Base-by-base conservation (phyloP, 2,888 invertebrate species). In the Synergus laeviventris region DNA sequence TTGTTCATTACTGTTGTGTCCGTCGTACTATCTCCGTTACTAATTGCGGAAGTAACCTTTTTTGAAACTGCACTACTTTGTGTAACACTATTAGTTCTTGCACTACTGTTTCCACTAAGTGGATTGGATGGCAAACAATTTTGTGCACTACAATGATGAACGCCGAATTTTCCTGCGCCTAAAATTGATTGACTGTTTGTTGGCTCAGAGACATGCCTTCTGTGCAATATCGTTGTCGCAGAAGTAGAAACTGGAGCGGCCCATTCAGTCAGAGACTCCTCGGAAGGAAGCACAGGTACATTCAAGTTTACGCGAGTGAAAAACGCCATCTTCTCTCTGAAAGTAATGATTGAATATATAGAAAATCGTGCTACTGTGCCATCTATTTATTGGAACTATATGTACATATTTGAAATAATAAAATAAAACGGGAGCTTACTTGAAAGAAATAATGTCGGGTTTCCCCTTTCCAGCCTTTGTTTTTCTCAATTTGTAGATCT, bases 251-350 rank as follows among this genome's bases (percentile, higher is more conserved):
- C 73, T 45, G 45, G 42, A 21, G 74, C 54, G 18, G 36, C 31
- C 31, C 76, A 78, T 21, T 86, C 86, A 11, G 84, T 79, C 1
- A 83, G 61, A 21, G 83, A 91, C 80, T 94, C 94, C 73, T 96
- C 95, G 21, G 93, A 93, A 1, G 96, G 95, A 81, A 96, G 91
- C 81, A 95, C 93, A 76, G 97, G 96, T 86, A 97, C 95, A 79
- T 94, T 94, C 45, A 94, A 91, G 85, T 95, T 96, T 81, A 95
- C 94, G 85, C 96, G 94, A 0, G 97, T 98, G 91, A 98, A 98
- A 92, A 98, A 98, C 60, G 97, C 97, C 95, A 98, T 98, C 92
- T 98, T 98, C 92, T 98, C 98, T 92, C 98, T 98, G 92, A 42
- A 92, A 92, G 89, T 74, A 31, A 76, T 79, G 76, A 36, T 62